These are phyloP conservation scores for Leptatherina wallacei DNA, from an alignment of 2,797 vertebrate species.

Conservation along the genomic window DNA sequence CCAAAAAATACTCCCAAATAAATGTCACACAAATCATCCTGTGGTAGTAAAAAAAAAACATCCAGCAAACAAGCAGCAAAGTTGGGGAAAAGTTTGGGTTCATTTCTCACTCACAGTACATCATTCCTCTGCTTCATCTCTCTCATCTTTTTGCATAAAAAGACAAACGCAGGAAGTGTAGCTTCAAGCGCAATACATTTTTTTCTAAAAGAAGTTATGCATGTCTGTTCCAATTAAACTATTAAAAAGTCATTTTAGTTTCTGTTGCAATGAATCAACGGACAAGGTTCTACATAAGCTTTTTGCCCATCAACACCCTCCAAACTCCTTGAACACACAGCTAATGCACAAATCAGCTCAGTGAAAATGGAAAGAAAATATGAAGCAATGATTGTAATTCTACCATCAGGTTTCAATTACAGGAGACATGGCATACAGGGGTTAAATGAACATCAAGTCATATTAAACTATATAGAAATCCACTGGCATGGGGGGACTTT, in stretches of 20 bases:
- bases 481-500: slow-evolving; percentile 72
- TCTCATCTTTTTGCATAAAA: slow-evolving; percentile 5
- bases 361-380: slow-evolving; percentile 57
- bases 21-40: slow-evolving; percentile 73
- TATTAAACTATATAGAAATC: slow-evolving; percentile 78
- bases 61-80: slow-evolving; percentile 49
- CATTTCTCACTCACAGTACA: slow-evolving; percentile 22
- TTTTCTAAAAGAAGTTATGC: slow-evolving; percentile 31
- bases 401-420: slow-evolving; percentile 82
- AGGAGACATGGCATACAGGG: slow-evolving; percentile 38
- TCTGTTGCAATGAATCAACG: slow-evolving; percentile 27
- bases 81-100: slow-evolving; percentile 41
- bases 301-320: slow-evolving; percentile 41
- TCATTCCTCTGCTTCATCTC: slow-evolving; percentile 4
- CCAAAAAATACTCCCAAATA: slow-evolving; percentile 66
- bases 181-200: slow-evolving; percentile 33
- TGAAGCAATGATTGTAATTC: slow-evolving; percentile 73
- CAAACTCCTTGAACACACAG: slow-evolving; percentile 50
- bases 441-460: slow-evolving; percentile 81
- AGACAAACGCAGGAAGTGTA: slow-evolving; percentile 14
- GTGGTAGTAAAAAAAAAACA: slow-evolving; percentile 54
- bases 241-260: slow-evolving; percentile 44
- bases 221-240: slow-evolving; percentile 26
- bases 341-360: slow-evolving; percentile 57
- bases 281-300: slow-evolving; percentile 24